phyloP scores from a whole-genome alignment of 2,113 vertebrate species.

The Mixornis gularis region DNA sequence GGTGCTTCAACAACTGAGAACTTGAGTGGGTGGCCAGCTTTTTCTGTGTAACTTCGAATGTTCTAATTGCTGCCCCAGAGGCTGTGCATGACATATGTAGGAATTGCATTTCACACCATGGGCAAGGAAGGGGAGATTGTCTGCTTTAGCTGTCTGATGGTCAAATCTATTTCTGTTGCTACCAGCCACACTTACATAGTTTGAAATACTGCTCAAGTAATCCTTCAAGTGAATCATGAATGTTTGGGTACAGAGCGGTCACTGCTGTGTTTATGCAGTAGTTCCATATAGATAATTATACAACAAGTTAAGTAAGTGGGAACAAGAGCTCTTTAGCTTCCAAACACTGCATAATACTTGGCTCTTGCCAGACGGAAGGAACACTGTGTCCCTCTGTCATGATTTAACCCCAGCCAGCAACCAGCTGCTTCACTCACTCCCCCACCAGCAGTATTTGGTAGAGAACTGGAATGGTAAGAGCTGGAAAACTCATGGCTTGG shows the following conservation, averaged over 20 bases:
- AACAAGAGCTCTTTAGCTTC: conserved; percentile 37
- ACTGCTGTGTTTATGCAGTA: neutral
- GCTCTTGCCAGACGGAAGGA: neutral
- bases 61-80: neutral
- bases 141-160: neutral
- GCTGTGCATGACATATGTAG: neutral
- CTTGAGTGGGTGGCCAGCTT: neutral
- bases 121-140: neutral
- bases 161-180: neutral
- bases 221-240: neutral
- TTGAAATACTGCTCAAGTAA: neutral
- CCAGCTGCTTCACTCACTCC: neutral
- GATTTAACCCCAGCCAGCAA: neutral
- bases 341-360: neutral
- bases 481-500: neutral
- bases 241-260: neutral
- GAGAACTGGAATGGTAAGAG: neutral
- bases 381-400: neutral
- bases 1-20: neutral
- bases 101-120: neutral
- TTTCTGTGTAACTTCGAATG: neutral
- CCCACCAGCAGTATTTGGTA: neutral
- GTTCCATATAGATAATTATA: conserved; percentile 3
- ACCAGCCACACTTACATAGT: neutral
- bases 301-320: neutral